These are phyloP conservation scores for Mystacornis crossleyi DNA, from an alignment of 2,113 vertebrate species.

Conservation along the genomic window DNA sequence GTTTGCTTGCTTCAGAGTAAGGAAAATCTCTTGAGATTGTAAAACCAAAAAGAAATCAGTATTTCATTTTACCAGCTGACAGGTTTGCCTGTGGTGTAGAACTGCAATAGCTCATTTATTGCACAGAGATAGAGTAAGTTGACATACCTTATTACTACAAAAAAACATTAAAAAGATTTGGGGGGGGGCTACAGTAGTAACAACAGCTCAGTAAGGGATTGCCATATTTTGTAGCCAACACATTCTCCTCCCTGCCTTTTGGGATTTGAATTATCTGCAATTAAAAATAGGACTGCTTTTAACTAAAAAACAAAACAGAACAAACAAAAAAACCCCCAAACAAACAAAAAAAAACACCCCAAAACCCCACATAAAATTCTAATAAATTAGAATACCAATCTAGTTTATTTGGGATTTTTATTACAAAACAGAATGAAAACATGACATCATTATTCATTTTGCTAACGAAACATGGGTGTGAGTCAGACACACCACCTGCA, in stretches of 20 bases:
- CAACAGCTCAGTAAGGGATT: not conserved
- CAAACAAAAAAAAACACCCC: not conserved
- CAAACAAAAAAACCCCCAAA: not conserved
- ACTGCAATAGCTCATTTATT: not conserved
- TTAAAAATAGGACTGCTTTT: not conserved
- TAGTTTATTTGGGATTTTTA: not conserved
- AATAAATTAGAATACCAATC: not conserved
- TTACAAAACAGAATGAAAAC: not conserved
- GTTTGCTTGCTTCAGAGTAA: not conserved
- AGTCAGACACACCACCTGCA: not conserved
- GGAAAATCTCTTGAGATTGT: not conserved
- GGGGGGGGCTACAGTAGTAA: accelerated
- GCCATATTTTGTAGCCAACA: not conserved
- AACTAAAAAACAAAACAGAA: not conserved
- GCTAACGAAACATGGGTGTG: accelerated
- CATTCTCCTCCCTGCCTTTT: not conserved
- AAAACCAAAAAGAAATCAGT: not conserved
- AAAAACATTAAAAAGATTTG: not conserved
- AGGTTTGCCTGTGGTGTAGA: not conserved
- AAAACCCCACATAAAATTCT: not conserved
- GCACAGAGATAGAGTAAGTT: not conserved
- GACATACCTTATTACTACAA: not conserved
- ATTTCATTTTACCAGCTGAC: not conserved
- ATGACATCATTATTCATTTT: not conserved
- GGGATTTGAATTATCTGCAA: not conserved